Conservation (phyloP, 2,888 invertebrate genomes). For the Sarcophaga caerulescens region DNA sequence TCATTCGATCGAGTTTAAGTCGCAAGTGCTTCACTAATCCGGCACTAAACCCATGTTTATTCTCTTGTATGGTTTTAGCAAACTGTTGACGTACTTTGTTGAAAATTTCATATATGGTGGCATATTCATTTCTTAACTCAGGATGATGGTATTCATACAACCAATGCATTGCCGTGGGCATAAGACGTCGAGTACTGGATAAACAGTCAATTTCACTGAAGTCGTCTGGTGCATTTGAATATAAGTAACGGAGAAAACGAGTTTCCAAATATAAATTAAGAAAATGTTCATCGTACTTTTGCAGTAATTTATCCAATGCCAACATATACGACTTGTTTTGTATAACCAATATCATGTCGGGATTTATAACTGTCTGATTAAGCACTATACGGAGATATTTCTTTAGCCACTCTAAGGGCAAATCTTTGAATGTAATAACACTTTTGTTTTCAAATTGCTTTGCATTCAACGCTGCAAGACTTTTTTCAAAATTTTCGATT, state of each 20-base stretch:
- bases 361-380: slow-evolving; percentile 35
- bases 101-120: slow-evolving; percentile 58
- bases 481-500: slow-evolving; percentile 59
- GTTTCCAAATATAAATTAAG: slow-evolving; percentile 68
- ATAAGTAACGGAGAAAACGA: slow-evolving; percentile 67
- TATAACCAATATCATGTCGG: slow-evolving; percentile 59
- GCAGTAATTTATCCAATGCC: slow-evolving; percentile 55
- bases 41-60: slow-evolving; percentile 63
- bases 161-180: slow-evolving; percentile 70
- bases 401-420: slow-evolving; percentile 65
- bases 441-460: slow-evolving; percentile 35
- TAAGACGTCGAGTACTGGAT: slow-evolving; percentile 50
- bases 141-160: slow-evolving; percentile 62
- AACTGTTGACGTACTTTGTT: slow-evolving; percentile 61
- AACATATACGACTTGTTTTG: slow-evolving; percentile 68
- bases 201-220: slow-evolving; percentile 61
- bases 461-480: slow-evolving; percentile 47
- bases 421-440: slow-evolving; percentile 43
- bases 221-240: slow-evolving; percentile 56
- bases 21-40: slow-evolving; percentile 53
- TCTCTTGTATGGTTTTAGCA: slow-evolving; percentile 54
- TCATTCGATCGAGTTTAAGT: slow-evolving; percentile 65
- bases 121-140: slow-evolving; percentile 41
- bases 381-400: slow-evolving; percentile 64
- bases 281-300: slow-evolving; percentile 61